Evolutionary conservation across 1,140 invertebrate species (phyloP).

Genomic region (Drosophila persimilis): DNA sequence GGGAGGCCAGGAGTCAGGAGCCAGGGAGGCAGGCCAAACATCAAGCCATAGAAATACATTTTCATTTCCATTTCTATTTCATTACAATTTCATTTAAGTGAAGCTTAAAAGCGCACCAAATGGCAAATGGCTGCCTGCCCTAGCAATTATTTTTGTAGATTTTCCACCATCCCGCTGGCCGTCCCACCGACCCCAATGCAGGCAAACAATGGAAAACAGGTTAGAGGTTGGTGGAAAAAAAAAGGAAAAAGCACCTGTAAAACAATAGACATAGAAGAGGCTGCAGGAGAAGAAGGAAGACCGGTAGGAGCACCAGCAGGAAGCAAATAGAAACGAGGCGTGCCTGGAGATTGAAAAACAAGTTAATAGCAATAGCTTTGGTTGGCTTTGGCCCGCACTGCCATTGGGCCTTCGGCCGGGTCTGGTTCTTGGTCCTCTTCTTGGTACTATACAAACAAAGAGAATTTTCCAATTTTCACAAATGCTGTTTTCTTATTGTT

Average conservation of each 20-base stretch:
- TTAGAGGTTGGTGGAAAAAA: constrained; percentile 4
- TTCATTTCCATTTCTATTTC: constrained; percentile 79
- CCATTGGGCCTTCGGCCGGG: background rate
- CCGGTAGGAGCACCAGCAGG: constrained; percentile 35
- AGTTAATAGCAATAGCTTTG: constrained; percentile 71
- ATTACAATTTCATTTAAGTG: constrained; percentile 80
- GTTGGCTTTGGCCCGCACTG: constrained; percentile 21
- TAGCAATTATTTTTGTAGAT: constrained; percentile 80
- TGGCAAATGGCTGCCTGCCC: constrained; percentile 71
- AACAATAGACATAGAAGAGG: constrained; percentile 50
- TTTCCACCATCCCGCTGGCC: constrained; percentile 27
- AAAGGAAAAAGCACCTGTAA: constrained; percentile 61
- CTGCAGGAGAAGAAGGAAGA: constrained; percentile 26
- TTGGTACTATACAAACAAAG: constrained; percentile 48
- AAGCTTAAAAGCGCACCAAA: constrained; percentile 79
- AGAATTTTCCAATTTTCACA: constrained; percentile 68
- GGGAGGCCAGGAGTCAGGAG: background rate
- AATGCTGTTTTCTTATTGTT: constrained; percentile 39
- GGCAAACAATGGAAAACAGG: constrained; percentile 45
- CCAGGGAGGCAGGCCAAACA: constrained; percentile 47
- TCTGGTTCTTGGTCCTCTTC: constrained; percentile 17
- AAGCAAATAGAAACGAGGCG: constrained; percentile 62
- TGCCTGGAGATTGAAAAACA: constrained; percentile 74
- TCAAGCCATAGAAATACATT: constrained; percentile 80
- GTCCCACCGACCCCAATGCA: constrained; percentile 8